Evolutionary conservation across 35 echinoderm and acorn worm genomes (phyloP), one percentile per base, ranked within the genome.

Genomic region (Heliocidaris erythrogramma): DNA sequence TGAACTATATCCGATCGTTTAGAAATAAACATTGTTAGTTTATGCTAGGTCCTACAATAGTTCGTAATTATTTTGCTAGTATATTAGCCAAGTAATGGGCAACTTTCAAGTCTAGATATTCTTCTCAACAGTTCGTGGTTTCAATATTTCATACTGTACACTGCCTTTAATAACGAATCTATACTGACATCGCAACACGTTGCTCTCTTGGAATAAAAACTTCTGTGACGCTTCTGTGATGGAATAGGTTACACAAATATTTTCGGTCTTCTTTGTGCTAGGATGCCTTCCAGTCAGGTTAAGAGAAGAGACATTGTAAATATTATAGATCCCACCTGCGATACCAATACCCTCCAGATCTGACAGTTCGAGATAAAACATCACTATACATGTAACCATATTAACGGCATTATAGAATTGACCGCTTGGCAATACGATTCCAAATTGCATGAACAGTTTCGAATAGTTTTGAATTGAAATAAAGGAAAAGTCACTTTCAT

Each of bases 251-350:
- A 78, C 21, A 78, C n/a, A 27, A 78, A 78, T 78, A 78, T 78
- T 21, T 5, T 78, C 65, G 65, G 65, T 8, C 27, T 78, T 78
- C 65, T 78, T 78, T 78, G 65, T 78, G 21, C 65, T 78, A 3
- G 17, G 27, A 78, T 78, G 65, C 65, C 65, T 78, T 78, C 21
- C 8, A 78, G 65, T 18, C 17, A 78, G 17, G 65, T 78, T 78
- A n/a, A 78, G 27, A 78, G 65, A 78, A 78, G 21, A 78, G 65
- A 78, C 65, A 78, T 78, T 78, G 65, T 78, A n/a, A n/a, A 78
- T 78, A 78, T 78, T n/a, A 78, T 21, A n/a, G 65, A 78, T 78
- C 65, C 65, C 65, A 78, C 65, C 65, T 78, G 65, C 65, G 24
- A 78, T 78, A 78, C 65, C 65, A 78, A n/a, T 78, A 27, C 65